These are phyloP conservation scores for Diadumene lineata DNA, from an alignment of 92 coral and sea anemone genomes.

Conservation along the genomic window DNA sequence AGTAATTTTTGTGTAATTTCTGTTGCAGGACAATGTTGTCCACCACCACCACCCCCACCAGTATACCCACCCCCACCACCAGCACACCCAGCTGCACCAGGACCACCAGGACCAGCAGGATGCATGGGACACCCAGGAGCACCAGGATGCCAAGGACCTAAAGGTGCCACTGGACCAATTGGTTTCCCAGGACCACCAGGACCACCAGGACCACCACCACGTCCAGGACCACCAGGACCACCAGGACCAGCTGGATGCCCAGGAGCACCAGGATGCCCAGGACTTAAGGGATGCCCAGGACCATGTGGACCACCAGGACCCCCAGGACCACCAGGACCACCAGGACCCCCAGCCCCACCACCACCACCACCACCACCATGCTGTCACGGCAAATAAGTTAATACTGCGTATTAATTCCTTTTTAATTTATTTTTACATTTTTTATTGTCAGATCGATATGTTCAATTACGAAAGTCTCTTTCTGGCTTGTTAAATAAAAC, in stretches of 20 bases:
- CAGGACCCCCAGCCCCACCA: slow-evolving; percentile 61
- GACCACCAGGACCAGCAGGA: slow-evolving; percentile 96
- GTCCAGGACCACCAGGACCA: slow-evolving; percentile 82
- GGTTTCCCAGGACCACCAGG: slow-evolving; percentile 75
- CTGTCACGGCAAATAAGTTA: slow-evolving; percentile 30
- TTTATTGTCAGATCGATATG: slow-evolving; percentile 2
- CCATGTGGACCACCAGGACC: slow-evolving; percentile 73
- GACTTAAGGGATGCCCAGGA: slow-evolving; percentile 79
- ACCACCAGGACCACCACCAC: slow-evolving; percentile 69
- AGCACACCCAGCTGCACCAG: slow-evolving; percentile 73
- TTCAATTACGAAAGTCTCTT: neutral
- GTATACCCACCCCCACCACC: slow-evolving; percentile 35
- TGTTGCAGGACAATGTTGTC: slow-evolving; percentile 19
- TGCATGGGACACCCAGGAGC: slow-evolving; percentile 64
- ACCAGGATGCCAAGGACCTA: slow-evolving; percentile 78
- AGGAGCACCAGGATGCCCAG: slow-evolving; percentile 60
- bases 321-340: slow-evolving; percentile 81
- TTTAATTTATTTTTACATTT: slow-evolving; percentile 10
- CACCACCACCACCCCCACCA: slow-evolving; percentile 44
- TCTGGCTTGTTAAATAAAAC: slow-evolving; percentile 10
- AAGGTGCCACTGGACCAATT: slow-evolving; percentile 72
- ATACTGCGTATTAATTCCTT: slow-evolving; percentile 3
- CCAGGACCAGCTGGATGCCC: slow-evolving; percentile 63
- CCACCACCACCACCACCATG: slow-evolving; percentile 47
- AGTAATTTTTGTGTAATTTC: neutral